These are phyloP conservation scores for Gopherus flavomarginatus DNA, from an alignment of 2,113 vertebrate genomes.

Conservation along the genomic window DNA sequence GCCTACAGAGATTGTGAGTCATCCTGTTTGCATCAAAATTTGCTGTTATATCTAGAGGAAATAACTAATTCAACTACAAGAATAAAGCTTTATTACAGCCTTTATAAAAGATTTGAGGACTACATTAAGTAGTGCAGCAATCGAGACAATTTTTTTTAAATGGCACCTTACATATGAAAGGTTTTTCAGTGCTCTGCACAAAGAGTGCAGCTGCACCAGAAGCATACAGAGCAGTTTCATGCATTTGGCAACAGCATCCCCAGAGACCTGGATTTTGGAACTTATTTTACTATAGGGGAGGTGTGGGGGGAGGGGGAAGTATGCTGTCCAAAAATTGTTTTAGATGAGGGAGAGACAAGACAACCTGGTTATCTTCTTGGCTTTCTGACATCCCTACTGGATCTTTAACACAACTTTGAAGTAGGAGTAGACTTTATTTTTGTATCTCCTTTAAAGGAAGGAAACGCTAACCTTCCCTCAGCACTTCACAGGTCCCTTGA, in stretches of 20 bases:
- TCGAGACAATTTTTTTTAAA: background rate
- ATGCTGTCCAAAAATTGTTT: background rate
- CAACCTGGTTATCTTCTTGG: background rate
- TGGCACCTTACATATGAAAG: background rate
- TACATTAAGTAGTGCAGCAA: background rate
- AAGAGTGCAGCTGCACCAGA: background rate
- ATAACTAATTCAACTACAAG: background rate
- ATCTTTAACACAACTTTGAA: background rate
- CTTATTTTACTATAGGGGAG: background rate
- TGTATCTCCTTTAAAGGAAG: background rate
- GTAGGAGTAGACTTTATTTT: background rate
- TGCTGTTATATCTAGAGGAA: background rate
- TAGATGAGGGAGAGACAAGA: background rate
- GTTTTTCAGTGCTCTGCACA: background rate
- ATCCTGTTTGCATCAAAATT: background rate
- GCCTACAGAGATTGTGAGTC: background rate
- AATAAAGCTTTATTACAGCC: constrained; percentile 11
- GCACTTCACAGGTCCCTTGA: background rate
- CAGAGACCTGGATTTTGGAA: background rate
- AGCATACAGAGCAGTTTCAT: background rate
- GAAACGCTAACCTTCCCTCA: background rate
- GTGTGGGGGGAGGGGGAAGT: background rate
- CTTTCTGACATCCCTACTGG: background rate
- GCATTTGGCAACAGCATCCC: constrained; percentile 2
- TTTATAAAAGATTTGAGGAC: background rate